Base-by-base conservation (phyloP, 1,140 invertebrate species). In the Trichonephila clavata region DNA sequence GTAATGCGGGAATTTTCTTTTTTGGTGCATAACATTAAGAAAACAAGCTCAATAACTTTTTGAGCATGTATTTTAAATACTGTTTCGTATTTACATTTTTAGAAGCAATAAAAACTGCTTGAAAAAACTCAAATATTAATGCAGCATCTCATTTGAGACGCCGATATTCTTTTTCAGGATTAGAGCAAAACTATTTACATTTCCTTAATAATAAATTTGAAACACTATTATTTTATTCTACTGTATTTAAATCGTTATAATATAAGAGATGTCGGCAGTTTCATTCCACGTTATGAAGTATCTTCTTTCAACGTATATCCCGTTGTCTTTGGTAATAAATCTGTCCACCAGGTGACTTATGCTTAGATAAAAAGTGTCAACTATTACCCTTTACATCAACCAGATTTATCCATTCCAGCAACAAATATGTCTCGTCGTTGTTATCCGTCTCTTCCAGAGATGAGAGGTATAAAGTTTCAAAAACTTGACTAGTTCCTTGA, bases 301-400 rank as follows among this genome's bases (percentile, higher is more conserved):
- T 32, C 27, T 18, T 18, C 7, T 18, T 32, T 7, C 14, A 18
- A 32, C 27, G 39, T 2, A 16, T 16, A 77, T 32, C 27, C 71
- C 71, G 7, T 32, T 77, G 18, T 77, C 27, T 39, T 14, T 14
- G 16, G 71, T 27, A 32, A 77, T 77, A 77, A 77, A 77, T 77
- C 14, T 77, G 71, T 77, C 71, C 32, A 20, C 71, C 71, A 77
- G 71, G 71, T 77, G 71, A 39, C 71, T 32, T 27, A 32, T 77
- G 71, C 6, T 10, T 39, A 32, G 71, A 77, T 77, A 39, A 77
- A 77, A 39, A 32, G 71, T 32, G 24, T 39, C 71, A 77, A 32
- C 14, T 39, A 77, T 77, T 77, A 77, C 65, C 65, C 65, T 68
- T 68, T 27, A 68, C 8, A 68, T 68, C 65, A 68, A 18, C 71